Evolutionary conservation across 2,797 vertebrate genomes (phyloP), one percentile per base, ranked within the genome.

Genomic region (Enteromius anoplus): DNA sequence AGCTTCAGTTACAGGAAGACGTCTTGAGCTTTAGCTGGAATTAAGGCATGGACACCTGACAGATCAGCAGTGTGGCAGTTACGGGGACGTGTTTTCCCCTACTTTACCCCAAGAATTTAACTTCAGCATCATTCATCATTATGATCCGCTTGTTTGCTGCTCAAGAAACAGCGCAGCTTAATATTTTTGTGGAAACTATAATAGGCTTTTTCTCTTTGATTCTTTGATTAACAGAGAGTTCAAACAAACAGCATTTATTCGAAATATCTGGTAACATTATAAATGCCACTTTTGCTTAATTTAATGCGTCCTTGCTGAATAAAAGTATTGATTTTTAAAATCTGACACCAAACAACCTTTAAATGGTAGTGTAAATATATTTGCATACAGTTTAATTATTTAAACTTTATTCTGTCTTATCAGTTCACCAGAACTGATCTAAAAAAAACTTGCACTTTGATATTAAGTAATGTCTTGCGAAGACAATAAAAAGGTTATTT

Each of bases 1-100:
- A 75, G 81, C 60, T 87, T 87, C 78, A 73, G 86, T 89, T 89
- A 85, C 87, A 85, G 58, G 53, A 85, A 80, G 81, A 42, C 60
- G 68, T 66, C 75, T 71, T 32, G 26, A 72, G 79, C 19, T 64
- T 62, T 60, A 81, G 40, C 68, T 72, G 40, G 26, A 37, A 60
- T 72, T 62, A 7, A 47, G 29, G 40, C 55, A 72, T 26, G 40
- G 37, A 32, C 19, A 81, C 55, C 68, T 62, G 79, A 81, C 69
- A 72, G 68, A n/a, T 70, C 15, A 55, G 21, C 2, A 1, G 11
- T n/a, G 11, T 55, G 23, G 72, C 19, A 40, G 49, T 58, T 40
- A 75, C 0, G 0, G 40, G 23, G 4, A 55, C 17, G 9, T 14
- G 51, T n/a, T 45, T 53, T 2, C 3, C 2, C 5, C 5, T 21